Base-by-base conservation (phyloP, 2,113 vertebrate species). In the Propithecus coquereli region DNA sequence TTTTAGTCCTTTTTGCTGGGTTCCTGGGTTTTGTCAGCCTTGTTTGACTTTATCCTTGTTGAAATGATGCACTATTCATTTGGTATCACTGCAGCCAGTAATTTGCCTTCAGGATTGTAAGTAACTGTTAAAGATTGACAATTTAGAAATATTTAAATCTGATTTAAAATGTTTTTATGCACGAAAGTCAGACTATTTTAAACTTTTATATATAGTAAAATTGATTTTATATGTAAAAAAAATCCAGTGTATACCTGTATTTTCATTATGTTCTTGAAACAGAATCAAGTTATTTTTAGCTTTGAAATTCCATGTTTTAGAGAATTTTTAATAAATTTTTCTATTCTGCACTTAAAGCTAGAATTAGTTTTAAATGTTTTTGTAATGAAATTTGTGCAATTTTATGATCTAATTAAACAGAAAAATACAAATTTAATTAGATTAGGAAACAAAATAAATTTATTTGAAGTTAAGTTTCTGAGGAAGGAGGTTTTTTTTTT, bases 81-180 rank as follows among this genome's bases (percentile, higher is more conserved):
- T 97, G 98, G 98, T 81, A 93, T 99, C 91, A 96, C 98, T 57
- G 97, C 98, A 73, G 96, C 97, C 94, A 98, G 76, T 96, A 98
- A 95, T 87, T 98, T 99, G 97, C 99, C 99, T 97, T 99, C 99
- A 98, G 99, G 99, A 97, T 99, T 99, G 99, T 99, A 99, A 99
- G 99, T 99, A 98, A 54, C 70, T 97, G 59, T 84, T 94, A 95
- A 95, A 74, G 18, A 63, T 30, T 90, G 81, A 16, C n/a, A 45
- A 23, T 54, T 91, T 88, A 80, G 20, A 9, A 91, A 87, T 52
- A 87, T 91, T 97, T 93, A 89, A 30, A 77, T 92, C 0, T 34
- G 1, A 91, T 89, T 77, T 50, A 89, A 96, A 59, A 82, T 25
- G 11, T 83, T 93, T 22, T 82, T 96, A 79, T 96, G 37, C 71